Evolutionary conservation across 2,888 invertebrate genomes (phyloP).

Genomic region (Agonopterix heracliana): DNA sequence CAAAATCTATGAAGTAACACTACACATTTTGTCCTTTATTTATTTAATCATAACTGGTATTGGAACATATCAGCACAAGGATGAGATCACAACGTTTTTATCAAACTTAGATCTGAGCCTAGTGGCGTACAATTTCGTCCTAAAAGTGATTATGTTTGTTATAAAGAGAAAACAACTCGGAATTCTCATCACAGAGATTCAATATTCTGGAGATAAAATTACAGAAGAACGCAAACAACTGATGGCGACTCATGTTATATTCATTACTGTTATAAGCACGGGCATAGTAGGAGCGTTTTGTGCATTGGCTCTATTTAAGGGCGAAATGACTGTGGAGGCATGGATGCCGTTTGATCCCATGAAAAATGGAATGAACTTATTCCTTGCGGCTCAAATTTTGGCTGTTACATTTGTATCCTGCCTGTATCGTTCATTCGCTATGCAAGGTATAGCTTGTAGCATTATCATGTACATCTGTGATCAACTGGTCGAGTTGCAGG

Average conservation of each 20-base stretch:
- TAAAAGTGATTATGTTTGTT: constrained; percentile 42
- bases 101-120: constrained; percentile 47
- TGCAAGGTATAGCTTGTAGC: constrained; percentile 56
- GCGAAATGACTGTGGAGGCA: constrained; percentile 44
- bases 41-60: constrained; percentile 37
- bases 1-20: constrained; percentile 32
- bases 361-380: constrained; percentile 33
- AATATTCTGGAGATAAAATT: constrained; percentile 42
- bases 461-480: constrained; percentile 56
- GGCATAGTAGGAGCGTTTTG: constrained; percentile 30
- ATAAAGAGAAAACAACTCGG: constrained; percentile 33
- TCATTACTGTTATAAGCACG: constrained; percentile 27
- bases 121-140: constrained; percentile 42
- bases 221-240: constrained; percentile 30
- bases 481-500: constrained; percentile 46
- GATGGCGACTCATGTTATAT: constrained; percentile 35
- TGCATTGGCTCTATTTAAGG: constrained; percentile 31
- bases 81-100: constrained; percentile 32
- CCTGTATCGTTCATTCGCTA: constrained; percentile 40
- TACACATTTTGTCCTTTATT: constrained; percentile 30
- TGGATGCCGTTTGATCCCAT: constrained; percentile 58
- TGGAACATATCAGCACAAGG: constrained; percentile 33
- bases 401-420: constrained; percentile 33
- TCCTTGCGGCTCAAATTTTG: constrained; percentile 36
- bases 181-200: constrained; percentile 40